Evolutionary conservation across 2,797 vertebrate species (phyloP).

Genomic region (Sebastes matsubarae): DNA sequence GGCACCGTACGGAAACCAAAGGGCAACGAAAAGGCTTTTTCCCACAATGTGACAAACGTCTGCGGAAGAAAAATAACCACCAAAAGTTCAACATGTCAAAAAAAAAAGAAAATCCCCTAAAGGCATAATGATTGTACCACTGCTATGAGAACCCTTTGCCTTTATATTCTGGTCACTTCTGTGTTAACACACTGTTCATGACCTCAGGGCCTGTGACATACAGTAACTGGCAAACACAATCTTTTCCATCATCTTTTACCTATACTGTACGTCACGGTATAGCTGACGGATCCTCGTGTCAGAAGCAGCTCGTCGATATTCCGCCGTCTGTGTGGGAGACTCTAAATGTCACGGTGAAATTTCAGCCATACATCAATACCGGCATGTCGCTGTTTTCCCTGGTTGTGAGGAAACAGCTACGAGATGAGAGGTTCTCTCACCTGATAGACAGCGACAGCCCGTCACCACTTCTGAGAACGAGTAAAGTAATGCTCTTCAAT

Average conservation of each 20-base stretch:
- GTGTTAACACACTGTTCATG: background rate
- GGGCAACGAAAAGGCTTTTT: slow-evolving; percentile 8
- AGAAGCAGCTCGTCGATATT: slow-evolving; percentile 27
- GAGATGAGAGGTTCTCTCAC: slow-evolving; percentile 6
- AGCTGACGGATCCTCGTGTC: slow-evolving; percentile 18
- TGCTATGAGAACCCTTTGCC: background rate
- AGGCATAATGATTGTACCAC: background rate
- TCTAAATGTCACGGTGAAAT: slow-evolving; percentile 52
- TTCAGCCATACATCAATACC: slow-evolving; percentile 34
- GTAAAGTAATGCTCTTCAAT: slow-evolving; percentile 20
- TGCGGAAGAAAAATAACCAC: background rate
- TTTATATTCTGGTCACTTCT: background rate
- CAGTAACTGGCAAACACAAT: slow-evolving; percentile 27
- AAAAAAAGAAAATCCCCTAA: background rate
- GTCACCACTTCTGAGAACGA: slow-evolving; percentile 6
- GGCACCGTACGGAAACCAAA: background rate
- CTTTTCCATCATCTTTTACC: slow-evolving; percentile 29
- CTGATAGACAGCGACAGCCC: background rate
- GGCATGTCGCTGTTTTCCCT: background rate
- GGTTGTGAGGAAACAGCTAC: background rate
- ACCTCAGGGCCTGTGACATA: background rate
- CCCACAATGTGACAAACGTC: slow-evolving; percentile 18
- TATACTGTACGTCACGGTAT: background rate
- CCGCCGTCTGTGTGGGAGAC: background rate
- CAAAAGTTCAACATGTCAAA: slow-evolving; percentile 6